Percentiles rank a stretch among this genome's conserved stretches.
Evolutionary conservation across 2,113 vertebrate genomes (phyloP).

Genomic region (Tetraodon nigroviridis): DNA sequence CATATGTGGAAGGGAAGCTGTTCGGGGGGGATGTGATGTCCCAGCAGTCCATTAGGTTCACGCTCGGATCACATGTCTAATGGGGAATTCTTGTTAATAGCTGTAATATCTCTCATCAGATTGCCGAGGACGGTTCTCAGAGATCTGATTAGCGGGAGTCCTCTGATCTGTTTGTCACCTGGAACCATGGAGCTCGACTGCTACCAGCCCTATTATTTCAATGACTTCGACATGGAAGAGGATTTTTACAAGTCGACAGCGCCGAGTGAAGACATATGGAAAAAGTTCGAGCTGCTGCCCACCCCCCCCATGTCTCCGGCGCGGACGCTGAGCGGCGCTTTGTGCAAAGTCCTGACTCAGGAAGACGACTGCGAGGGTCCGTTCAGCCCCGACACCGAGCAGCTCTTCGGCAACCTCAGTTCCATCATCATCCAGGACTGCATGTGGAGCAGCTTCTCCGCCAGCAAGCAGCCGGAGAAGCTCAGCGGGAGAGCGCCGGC

Average conservation of each 20-base stretch:
- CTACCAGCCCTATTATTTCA: constrained; percentile 87
- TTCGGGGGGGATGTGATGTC: constrained; percentile 20
- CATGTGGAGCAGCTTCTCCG: constrained; percentile 94
- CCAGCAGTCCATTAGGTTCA: constrained; percentile 22
- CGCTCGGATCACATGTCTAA: constrained; percentile 12
- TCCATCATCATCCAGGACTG: constrained; percentile 89
- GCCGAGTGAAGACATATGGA: constrained; percentile 95
- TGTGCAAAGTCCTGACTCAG: constrained; percentile 69
- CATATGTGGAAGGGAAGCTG: constrained; percentile 37
- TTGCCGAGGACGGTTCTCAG: constrained; percentile 32
- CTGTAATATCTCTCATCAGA: constrained; percentile 21
- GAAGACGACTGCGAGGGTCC: constrained; percentile 79
- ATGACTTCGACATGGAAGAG: constrained; percentile 82
- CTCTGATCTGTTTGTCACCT: constrained; percentile 37
- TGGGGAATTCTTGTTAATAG: constrained; percentile 29
- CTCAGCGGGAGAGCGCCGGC: constrained; percentile 72
- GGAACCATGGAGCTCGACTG: constrained; percentile 83
- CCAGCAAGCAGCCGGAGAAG: constrained; percentile 84
- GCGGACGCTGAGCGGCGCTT: constrained; percentile 67
- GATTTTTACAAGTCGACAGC: constrained; percentile 91
- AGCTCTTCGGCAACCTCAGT: constrained; percentile 82
- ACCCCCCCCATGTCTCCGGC: constrained; percentile 84
- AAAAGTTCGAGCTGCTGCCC: constrained; percentile 95
- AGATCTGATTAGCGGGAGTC: background rate
- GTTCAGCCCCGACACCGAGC: constrained; percentile 70